Percentiles rank a stretch among this genome's conserved stretches.
Conservation (phyloP, 30 jellyfish, hydroid and myxozoan species). For the Aurelia coerulea region DNA sequence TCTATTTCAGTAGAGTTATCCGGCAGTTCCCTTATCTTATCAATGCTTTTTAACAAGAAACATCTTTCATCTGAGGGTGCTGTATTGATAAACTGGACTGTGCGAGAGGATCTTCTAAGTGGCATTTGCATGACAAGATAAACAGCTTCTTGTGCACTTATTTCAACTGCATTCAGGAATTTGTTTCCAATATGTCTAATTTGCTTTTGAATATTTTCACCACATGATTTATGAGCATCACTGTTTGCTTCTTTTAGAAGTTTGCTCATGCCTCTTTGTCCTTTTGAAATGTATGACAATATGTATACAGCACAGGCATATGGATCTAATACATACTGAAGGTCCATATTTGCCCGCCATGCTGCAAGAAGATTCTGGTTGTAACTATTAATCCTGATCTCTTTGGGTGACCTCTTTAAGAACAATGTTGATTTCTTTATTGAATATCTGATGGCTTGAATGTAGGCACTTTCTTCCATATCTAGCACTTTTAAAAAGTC, state of each 20-base stretch:
- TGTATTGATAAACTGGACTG: conserved; percentile 35
- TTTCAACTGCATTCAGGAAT: conserved; percentile 36
- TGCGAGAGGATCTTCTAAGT: conserved; percentile 32
- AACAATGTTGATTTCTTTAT: neutral
- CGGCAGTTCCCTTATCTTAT: conserved; percentile 5
- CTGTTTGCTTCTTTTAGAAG: conserved; percentile 3
- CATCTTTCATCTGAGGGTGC: conserved; percentile 17
- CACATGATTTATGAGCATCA: neutral
- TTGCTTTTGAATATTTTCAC: neutral
- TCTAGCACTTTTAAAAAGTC: conserved; percentile 5
- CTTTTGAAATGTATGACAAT: conserved; percentile 19
- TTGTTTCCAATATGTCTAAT: conserved; percentile 49
- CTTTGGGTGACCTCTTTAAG: neutral
- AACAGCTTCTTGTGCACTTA: conserved; percentile 57
- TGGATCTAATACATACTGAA: conserved; percentile 24
- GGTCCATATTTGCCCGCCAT: conserved; percentile 20
- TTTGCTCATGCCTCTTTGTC: conserved; percentile 44
- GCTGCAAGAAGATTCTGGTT: conserved; percentile 9
- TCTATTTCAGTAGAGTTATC: conserved; percentile 24
- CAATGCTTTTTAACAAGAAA: neutral
- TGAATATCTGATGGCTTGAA: neutral
- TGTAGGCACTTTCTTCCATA: neutral
- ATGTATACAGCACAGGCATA: conserved; percentile 50
- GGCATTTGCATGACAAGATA: conserved; percentile 32
- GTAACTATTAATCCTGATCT: conserved; percentile 15